Percentiles rank a stretch among this genome's conserved stretches.
Conservation (phyloP, 1,140 invertebrate species). For the Himalopsyche phryganea region DNA sequence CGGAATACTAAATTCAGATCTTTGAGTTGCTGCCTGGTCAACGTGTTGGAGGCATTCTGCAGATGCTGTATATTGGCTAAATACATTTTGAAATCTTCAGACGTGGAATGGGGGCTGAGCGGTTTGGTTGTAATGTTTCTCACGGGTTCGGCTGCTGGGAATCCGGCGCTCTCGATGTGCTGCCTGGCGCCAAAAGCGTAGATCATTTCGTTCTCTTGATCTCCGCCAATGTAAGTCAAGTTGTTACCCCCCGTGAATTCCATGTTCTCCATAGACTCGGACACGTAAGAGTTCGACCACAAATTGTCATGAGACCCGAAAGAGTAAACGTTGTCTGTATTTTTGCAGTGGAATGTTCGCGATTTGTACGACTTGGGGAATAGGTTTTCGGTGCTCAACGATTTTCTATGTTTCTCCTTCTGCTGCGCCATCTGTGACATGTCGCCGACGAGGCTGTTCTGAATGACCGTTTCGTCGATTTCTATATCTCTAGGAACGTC, state of each 20-base stretch:
- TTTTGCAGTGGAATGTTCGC: slow-evolving; percentile 37
- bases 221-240: slow-evolving; percentile 47
- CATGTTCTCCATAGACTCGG: slow-evolving; percentile 39
- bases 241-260: slow-evolving; percentile 39
- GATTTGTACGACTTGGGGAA: slow-evolving; percentile 50
- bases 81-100: slow-evolving; percentile 65
- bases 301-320: slow-evolving; percentile 51
- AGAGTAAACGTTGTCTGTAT: slow-evolving; percentile 39
- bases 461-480: slow-evolving; percentile 41
- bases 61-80: slow-evolving; percentile 67
- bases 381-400: slow-evolving; percentile 57
- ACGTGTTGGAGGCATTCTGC: slow-evolving; percentile 60
- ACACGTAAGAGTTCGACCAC: slow-evolving; percentile 40
- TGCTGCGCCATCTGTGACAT: slow-evolving; percentile 35
- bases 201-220: slow-evolving; percentile 50
- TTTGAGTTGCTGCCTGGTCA: slow-evolving; percentile 53
- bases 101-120: slow-evolving; percentile 56
- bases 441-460: slow-evolving; percentile 17
- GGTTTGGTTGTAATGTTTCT: slow-evolving; percentile 61
- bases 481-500: slow-evolving; percentile 46
- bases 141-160: slow-evolving; percentile 38
- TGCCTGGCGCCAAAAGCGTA: slow-evolving; percentile 43
- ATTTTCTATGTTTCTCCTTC: slow-evolving; percentile 51
- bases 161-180: slow-evolving; percentile 25
- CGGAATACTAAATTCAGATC: slow-evolving; percentile 57